Evolutionary conservation across 1,140 invertebrate species (phyloP).

Genomic region (Drosophila pseudoananassae): DNA sequence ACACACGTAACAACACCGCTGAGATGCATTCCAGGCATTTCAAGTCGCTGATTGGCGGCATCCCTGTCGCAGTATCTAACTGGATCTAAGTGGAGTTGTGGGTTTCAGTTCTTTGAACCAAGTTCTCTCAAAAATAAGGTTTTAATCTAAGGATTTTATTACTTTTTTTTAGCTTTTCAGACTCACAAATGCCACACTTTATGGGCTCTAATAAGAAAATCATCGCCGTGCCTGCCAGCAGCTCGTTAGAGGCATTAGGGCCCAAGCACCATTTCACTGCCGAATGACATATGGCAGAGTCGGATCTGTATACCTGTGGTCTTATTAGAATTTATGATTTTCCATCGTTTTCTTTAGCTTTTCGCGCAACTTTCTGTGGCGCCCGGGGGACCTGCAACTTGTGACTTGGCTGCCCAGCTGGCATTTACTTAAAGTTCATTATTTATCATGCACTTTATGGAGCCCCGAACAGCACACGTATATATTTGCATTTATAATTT

Average conservation of each 20-base stretch:
- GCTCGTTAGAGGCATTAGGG: constrained; percentile 53
- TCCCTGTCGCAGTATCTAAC: constrained; percentile 41
- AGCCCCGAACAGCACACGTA: constrained; percentile 33
- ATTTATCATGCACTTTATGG: constrained; percentile 62
- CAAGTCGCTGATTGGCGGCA: constrained; percentile 64
- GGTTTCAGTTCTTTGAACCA: constrained; percentile 39
- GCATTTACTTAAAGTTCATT: constrained; percentile 52
- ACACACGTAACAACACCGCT: constrained; percentile 10
- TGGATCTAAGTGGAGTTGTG: constrained; percentile 51
- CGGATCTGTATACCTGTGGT: constrained; percentile 41
- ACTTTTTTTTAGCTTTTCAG: not conserved
- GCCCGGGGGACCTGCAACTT: constrained; percentile 16
- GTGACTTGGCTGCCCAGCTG: constrained; percentile 46
- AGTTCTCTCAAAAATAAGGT: too few relatives aligned
- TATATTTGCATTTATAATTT: constrained; percentile 64
- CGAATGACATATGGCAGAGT: constrained; percentile 46
- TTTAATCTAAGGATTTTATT: too few relatives aligned
- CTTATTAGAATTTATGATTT: constrained; percentile 64
- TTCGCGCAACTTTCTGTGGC: constrained; percentile 16
- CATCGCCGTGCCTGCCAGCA: constrained; percentile 28
- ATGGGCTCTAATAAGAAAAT: constrained; percentile 50
- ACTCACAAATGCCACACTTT: constrained; percentile 45
- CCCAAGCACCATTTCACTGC: constrained; percentile 33
- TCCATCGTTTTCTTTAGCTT: constrained; percentile 36
- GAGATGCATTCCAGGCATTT: constrained; percentile 53